Evolutionary conservation across 1,140 invertebrate genomes (phyloP), one percentile per base, ranked within the genome.

Genomic region (Macrobrachium rosenbergii): DNA sequence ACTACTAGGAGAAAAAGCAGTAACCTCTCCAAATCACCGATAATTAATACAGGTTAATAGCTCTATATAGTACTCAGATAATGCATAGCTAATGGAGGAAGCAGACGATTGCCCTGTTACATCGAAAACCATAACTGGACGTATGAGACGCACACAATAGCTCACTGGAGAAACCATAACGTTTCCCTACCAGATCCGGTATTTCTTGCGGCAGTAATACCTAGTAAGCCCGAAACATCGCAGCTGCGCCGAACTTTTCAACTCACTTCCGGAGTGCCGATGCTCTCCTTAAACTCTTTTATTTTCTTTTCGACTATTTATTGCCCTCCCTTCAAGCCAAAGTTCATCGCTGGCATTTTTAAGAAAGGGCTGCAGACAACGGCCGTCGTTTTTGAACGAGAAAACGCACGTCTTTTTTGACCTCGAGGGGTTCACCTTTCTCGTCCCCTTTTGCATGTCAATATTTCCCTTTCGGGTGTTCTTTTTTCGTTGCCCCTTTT

Each of bases 401-500:
- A 75, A 78, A 84, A 78, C 73, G 52, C 82, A 64, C 75, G 82
- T 78, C 82, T 52, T 23, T 59, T 43, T n/a, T 59, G 82, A 77
- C 82, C 75, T 84, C 6, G n/a, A 21, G 82, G 73, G 64, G 16
- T 17, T 45, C 82, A 84, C 82, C 82, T 78, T 67, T 67, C 73
- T 23, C 82, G 64, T 59, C 60, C 59, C 73, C 52, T 64, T 60
- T 45, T 62, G 62, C 73, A 52, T 77, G 82, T 84, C 82, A 78
- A 84, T 84, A 84, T 67, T 77, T 78, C 43, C 19, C 75, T 17
- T 52, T 58, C 19, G 75, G 37, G 16, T 58, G 45, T 58, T 45
- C 75, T 12, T 77, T 58, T 45, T 11, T 12, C 45, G 52, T 52
- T 52, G 52, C 2, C 52, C 76, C 23, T 21, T 79, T 59, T 28